Base-by-base conservation (phyloP, 2,888 invertebrate species). In the Brachynemurus nebulosus region DNA sequence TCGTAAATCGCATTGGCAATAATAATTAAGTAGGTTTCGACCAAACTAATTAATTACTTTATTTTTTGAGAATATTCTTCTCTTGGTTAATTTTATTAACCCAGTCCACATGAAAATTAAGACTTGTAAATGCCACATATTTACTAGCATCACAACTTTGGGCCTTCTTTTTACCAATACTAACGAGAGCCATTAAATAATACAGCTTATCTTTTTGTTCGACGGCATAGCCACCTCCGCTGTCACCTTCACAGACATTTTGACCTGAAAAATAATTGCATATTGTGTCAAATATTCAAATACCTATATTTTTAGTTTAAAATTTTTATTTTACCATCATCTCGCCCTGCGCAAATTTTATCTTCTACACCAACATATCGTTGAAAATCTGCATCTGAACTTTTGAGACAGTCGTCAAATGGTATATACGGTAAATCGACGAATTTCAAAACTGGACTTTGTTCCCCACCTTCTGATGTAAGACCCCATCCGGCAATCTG, bases 301-400 rank as follows among this genome's bases (percentile, higher is more conserved):
- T 33, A 6, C 9, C 4, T 6, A 33, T 33, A 14, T 33, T 21
- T 40, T 21, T 23, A 21, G 14, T 7, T 42, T 9, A 38, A n/a
- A 17, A 4, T 9, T 12, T 4, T 12, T n/a, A 5, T n/a, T 3
- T 21, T 37, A 52, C 53, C 53, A 35, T 45, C 48, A 8, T 40
- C 17, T 9, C 46, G 43, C 8, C 53, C 53, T 4, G 55, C 53
- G 30, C 55, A 55, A 45, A 54, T 51, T 45, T 55, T 54, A 42
- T 55, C 55, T 12, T 33, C 34, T 3, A 52, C 52, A 19, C 30
- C 30, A 9, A 55, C 43, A 36, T 45, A 50, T 3, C 33, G 16
- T 16, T 46, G 34, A 38, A 54, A 54, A n/a, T 44, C 44, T 2
- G 20, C 25, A 5, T 42, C 44, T 4, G 48, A 38, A 9, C 44